These are phyloP conservation scores for Thalpophila matura DNA, from an alignment of 2,888 invertebrate genomes.

Conservation along the genomic window DNA sequence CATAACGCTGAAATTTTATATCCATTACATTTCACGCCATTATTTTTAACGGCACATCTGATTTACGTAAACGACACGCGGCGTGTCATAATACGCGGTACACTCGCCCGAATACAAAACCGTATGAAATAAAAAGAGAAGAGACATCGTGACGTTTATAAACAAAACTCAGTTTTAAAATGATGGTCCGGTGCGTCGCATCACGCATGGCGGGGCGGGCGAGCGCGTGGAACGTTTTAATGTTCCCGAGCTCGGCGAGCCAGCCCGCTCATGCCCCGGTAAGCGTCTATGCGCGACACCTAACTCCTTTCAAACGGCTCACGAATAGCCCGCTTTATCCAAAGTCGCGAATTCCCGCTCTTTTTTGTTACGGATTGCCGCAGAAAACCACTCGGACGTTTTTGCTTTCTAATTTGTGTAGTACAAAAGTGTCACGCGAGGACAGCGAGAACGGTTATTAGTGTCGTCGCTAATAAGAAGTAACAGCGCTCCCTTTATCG, in stretches of 20 bases:
- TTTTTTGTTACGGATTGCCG: constrained; percentile 63
- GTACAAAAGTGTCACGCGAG: constrained; percentile 63
- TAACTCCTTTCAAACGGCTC: constrained; percentile 79
- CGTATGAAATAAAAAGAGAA: constrained; percentile 59
- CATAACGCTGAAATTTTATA: constrained; percentile 60
- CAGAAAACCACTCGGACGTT: constrained; percentile 61
- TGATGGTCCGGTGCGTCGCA: constrained; percentile 76
- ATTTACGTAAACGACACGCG: constrained; percentile 71
- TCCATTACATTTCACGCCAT: constrained; percentile 71
- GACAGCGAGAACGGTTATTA: constrained; percentile 71
- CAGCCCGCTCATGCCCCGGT: constrained; percentile 72
- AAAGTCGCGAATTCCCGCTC: constrained; percentile 59
- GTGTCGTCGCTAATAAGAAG: constrained; percentile 80
- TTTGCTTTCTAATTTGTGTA: constrained; percentile 66
- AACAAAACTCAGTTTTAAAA: constrained; percentile 81
- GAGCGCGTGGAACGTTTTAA: constrained; percentile 87
- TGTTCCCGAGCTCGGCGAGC: constrained; percentile 67
- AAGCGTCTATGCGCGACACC: constrained; percentile 72
- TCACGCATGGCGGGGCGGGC: constrained; percentile 76
- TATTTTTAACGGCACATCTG: constrained; percentile 79
- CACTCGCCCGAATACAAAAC: constrained; percentile 52
- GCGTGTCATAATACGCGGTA: constrained; percentile 56
- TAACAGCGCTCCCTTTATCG: constrained; percentile 73
- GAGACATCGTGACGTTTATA: constrained; percentile 77
- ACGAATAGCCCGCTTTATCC: constrained; percentile 74